These are phyloP conservation scores for Enteromius anoplus DNA, from an alignment of 2,797 vertebrate species.

Conservation along the genomic window DNA sequence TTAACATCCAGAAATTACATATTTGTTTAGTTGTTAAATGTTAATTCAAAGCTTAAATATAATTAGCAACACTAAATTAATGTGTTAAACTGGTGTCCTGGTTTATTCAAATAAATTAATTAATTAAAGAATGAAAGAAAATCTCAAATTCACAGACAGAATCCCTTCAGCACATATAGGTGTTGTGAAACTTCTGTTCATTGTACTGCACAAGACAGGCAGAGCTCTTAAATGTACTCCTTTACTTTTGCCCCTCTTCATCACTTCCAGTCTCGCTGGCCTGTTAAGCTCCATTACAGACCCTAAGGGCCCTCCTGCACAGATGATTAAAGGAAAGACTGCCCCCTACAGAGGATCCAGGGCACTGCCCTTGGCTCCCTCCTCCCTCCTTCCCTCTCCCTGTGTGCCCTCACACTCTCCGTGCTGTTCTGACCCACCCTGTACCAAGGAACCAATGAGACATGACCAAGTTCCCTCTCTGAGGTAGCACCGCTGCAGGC, in stretches of 20 bases:
- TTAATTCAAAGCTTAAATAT: neutral
- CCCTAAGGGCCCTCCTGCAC: slow-evolving; percentile 47
- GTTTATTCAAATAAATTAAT: neutral
- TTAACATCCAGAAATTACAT: neutral
- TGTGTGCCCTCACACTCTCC: slow-evolving; percentile 46
- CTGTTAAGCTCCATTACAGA: slow-evolving; percentile 45
- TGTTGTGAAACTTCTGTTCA: neutral
- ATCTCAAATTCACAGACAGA: neutral
- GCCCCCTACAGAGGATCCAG: slow-evolving; percentile 65
- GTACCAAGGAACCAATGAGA: slow-evolving; percentile 61
- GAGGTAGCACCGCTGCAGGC: slow-evolving; percentile 58
- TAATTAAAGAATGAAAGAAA: neutral
- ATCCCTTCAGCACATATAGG: neutral
- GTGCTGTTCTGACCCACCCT: slow-evolving; percentile 58
- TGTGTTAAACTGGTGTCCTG: neutral
- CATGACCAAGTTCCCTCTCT: slow-evolving; percentile 65
- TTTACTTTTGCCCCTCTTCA: slow-evolving; percentile 38
- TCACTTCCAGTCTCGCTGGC: slow-evolving; percentile 44
- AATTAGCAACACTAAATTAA: neutral
- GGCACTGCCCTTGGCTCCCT: slow-evolving; percentile 58
- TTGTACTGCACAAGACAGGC: neutral
- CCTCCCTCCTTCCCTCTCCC: slow-evolving; percentile 45
- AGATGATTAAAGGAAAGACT: slow-evolving; percentile 63
- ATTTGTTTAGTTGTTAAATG: too few species aligned
- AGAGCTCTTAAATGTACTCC: slow-evolving; percentile 23